Base-by-base conservation (phyloP, 1,140 invertebrate species). In the Asbolus verrucosus region DNA sequence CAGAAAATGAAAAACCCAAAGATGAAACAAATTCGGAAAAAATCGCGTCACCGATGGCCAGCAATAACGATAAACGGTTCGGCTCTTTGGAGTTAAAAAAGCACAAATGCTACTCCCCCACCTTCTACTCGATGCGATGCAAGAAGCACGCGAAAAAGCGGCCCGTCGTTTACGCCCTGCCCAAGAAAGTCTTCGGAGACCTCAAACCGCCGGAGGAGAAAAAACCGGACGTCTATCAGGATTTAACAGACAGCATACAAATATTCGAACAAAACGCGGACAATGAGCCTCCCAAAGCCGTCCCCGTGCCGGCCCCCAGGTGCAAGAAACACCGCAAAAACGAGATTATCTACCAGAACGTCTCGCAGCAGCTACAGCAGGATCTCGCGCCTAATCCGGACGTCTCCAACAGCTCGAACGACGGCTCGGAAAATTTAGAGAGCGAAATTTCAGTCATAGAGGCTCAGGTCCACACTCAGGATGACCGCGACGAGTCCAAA, bases 41-140 rank as follows among this genome's bases (percentile, higher is more conserved):
- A 36, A 33, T 65, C 8, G 24, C 59, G 60, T 73, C 66, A 38
- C 65, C 60, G 59, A 70, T 50, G 70, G 19, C 6, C 16, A 41
- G 33, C 19, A 31, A 67, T 19, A 63, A 60, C 6, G 68, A 76
- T 38, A 78, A 78, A 63, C 67, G 74, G 21, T 81, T 78, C 41
- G 74, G 73, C 30, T 81, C 80, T 6, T 68, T 81, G 19, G 78
- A 80, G 54, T 68, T 78, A 13, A 78, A 76, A 71, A 80, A 80
- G 54, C 80, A 81, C 54, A 79, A 77, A 69, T 80, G 80, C 36
- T 80, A 81, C 69, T 81, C 80, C 1, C 80, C 80, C 11, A 81
- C 79, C 2, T 81, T 81, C 70, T 80, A 81, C 71, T 81, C 80
- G 3, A 75, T 81, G 73, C 70, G 80, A 8, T 81, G 78, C 62